Percentiles rank a stretch among this genome's conserved stretches.
phyloP scores from a whole-genome alignment of 1,140 invertebrate species.

The Drosophila nikananu region DNA sequence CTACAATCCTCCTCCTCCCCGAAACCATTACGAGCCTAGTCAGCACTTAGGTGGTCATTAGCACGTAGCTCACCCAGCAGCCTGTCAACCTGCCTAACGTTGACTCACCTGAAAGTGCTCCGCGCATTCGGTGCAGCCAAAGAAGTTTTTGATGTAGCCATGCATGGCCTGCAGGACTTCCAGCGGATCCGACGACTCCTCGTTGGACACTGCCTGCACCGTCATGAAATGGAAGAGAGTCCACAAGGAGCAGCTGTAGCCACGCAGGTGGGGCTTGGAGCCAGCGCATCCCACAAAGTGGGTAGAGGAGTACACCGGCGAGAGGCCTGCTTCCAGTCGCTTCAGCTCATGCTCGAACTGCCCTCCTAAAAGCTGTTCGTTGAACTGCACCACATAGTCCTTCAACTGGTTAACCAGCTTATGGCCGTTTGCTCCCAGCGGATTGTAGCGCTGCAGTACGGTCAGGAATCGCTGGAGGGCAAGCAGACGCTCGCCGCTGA shows the following conservation, averaged over 20 bases:
- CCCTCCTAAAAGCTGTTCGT: constrained; percentile 61
- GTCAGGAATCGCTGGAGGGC: constrained; percentile 91
- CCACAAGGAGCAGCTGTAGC: constrained; percentile 99
- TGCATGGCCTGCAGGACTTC: constrained; percentile 93
- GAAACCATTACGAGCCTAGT: constrained; percentile 18
- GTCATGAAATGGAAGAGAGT: constrained; percentile 97
- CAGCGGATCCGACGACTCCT: constrained; percentile 86
- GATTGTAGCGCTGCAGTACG: constrained; percentile 87
- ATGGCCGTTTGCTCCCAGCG: constrained; percentile 87
- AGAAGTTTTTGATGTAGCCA: constrained; percentile 96
- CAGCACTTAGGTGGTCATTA: constrained; percentile 41
- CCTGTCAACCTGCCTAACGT: background rate
- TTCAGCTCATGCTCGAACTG: constrained; percentile 70
- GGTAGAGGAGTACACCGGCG: constrained; percentile 63
- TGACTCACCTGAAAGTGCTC: constrained; percentile 92
- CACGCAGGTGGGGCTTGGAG: constrained; percentile 88
- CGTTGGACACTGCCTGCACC: constrained; percentile 89
- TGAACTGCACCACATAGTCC: constrained; percentile 67
- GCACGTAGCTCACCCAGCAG: constrained; percentile 29
- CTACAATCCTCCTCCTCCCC: constrained; percentile 8
- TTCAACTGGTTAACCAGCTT: constrained; percentile 87
- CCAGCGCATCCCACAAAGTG: constrained; percentile 89
- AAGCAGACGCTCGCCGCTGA: constrained; percentile 89
- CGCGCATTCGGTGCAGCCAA: constrained; percentile 96
- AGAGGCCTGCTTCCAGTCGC: constrained; percentile 47